Evolutionary conservation across 1,140 invertebrate genomes (phyloP).

Genomic region (Helicorthomorpha holstii): DNA sequence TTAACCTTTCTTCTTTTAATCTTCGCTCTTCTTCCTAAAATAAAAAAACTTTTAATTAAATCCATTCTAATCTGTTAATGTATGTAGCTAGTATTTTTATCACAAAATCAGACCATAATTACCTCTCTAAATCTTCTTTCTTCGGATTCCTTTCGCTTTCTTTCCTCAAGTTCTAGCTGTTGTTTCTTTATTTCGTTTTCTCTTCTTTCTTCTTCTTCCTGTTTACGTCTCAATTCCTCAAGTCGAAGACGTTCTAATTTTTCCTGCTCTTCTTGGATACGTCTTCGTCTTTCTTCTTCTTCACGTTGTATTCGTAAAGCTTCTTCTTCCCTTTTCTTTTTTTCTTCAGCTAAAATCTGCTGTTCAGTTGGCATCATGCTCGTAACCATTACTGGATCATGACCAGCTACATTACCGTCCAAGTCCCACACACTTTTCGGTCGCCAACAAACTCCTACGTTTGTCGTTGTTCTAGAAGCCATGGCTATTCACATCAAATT

Average conservation of each 20-base stretch:
- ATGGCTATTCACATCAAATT: no score
- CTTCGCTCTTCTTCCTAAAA: conserved; percentile 8
- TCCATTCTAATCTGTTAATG: no score
- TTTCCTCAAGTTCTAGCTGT: conserved; percentile 10
- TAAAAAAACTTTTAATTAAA: no score
- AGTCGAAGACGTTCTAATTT: conserved; percentile 11
- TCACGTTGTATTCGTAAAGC: not conserved
- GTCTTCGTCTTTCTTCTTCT: not conserved
- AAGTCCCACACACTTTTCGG: no score
- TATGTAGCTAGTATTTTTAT: no score
- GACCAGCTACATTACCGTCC: no score
- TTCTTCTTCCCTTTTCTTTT: not conserved
- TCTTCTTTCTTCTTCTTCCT: conserved; percentile 3
- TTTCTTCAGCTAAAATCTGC: no score
- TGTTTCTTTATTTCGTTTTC: conserved; percentile 1
- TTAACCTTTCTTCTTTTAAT: conserved; percentile 16
- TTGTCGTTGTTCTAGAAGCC: no score
- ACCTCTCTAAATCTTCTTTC: conserved; percentile 11
- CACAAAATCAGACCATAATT: conserved; percentile 11
- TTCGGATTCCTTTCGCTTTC: conserved; percentile 9
- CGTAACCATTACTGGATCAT: no score
- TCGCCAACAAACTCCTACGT: no score
- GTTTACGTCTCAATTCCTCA: no score
- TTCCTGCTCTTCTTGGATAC: conserved; percentile 1
- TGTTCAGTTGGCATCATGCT: no score